Conservation (phyloP, 2,113 vertebrate genomes). For the Poeciliopsis turrubarensis region DNA sequence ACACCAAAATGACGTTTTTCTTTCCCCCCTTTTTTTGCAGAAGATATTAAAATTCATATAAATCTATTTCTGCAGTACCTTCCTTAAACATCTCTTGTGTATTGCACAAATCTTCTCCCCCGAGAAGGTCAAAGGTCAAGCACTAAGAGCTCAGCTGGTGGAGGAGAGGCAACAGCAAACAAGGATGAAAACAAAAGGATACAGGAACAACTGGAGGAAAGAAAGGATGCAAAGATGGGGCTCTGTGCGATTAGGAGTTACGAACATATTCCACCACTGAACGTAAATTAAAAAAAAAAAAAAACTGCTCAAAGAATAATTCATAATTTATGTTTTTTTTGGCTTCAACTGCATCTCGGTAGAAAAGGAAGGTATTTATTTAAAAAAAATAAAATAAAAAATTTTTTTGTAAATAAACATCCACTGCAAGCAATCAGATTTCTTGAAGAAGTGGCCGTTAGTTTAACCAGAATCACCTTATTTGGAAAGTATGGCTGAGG, state of each 20-base stretch:
- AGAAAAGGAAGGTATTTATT: not conserved
- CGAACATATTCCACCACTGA: constrained; percentile 1
- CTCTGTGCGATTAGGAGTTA: constrained; percentile 2
- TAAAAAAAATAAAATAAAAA: constrained; percentile 1
- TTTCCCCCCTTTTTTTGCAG: not conserved
- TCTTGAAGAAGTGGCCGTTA: not conserved
- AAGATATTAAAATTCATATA: constrained; percentile 13
- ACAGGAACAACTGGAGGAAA: not conserved
- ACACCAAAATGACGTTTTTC: not conserved
- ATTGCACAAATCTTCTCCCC: constrained; percentile 40
- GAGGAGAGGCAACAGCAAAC: constrained; percentile 15
- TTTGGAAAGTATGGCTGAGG: constrained; percentile 8
- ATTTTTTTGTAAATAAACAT: not conserved
- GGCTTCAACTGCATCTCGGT: constrained; percentile 48
- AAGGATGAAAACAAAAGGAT: not conserved
- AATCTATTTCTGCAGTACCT: constrained; percentile 4
- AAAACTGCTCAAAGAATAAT: not conserved
- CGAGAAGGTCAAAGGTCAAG: constrained; percentile 5
- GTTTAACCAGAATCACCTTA: not conserved
- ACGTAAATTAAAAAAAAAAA: not conserved
- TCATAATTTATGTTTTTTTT: not conserved
- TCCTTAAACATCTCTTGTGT: constrained; percentile 10
- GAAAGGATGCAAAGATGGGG: not conserved
- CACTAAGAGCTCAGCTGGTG: constrained; percentile 22
- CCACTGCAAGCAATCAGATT: constrained; percentile 1